These are phyloP conservation scores for Petrocephalus schoutedeni DNA, from an alignment of 2,797 vertebrate species.

Conservation along the genomic window DNA sequence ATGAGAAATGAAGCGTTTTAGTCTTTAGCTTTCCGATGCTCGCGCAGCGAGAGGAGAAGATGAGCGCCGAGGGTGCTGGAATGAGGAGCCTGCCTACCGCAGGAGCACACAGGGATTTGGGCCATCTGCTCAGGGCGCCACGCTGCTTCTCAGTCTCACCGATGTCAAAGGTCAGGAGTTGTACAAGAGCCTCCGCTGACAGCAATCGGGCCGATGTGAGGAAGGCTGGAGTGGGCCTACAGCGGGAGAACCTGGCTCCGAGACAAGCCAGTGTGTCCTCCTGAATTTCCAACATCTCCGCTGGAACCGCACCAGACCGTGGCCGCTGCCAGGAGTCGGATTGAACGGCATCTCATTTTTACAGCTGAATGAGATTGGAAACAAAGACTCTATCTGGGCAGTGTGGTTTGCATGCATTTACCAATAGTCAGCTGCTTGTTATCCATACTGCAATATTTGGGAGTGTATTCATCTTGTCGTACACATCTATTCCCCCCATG, in stretches of 20 bases:
- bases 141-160: background rate
- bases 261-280: conserved; percentile 32
- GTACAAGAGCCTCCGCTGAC: conserved; percentile 29
- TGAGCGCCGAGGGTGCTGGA: background rate
- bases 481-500: background rate
- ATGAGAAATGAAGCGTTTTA: background rate
- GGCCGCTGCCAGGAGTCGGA: conserved; percentile 18
- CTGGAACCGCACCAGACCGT: conserved; percentile 29
- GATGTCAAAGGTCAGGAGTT: conserved; percentile 34
- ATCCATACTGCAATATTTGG: background rate
- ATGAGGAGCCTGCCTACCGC: background rate
- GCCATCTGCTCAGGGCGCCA: conserved; percentile 1
- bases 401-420: background rate
- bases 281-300: conserved; percentile 24
- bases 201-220: conserved; percentile 15
- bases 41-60: background rate
- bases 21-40: background rate
- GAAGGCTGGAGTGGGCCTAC: background rate
- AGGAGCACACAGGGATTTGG: background rate
- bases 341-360: conserved; percentile 8
- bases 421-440: background rate
- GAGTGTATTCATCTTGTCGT: background rate
- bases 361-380: background rate
- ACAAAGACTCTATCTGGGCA: background rate
- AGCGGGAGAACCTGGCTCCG: conserved; percentile 26